phyloP scores from a whole-genome alignment of 2,113 vertebrate genomes.

The Cyanoderma ruficeps region DNA sequence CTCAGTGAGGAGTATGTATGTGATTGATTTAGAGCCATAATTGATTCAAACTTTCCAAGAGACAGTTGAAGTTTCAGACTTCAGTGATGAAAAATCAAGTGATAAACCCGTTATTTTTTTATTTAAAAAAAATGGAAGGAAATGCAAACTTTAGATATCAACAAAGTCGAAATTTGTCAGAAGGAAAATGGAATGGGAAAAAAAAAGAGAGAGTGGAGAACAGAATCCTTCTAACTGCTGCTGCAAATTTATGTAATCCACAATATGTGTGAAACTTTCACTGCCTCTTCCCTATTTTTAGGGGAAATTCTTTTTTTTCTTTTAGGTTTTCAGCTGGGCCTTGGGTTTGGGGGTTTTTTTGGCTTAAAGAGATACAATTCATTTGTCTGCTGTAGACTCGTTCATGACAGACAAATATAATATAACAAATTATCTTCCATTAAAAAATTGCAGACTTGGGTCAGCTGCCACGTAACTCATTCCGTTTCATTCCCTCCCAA shows the following conservation, averaged over 20 bases:
- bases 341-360: neutral
- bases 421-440: slow-evolving; percentile 47
- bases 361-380: neutral
- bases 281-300: neutral
- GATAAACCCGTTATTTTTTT: neutral
- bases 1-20: neutral
- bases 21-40: neutral
- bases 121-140: neutral
- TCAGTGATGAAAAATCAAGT: neutral
- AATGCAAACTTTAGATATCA: neutral
- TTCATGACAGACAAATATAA: slow-evolving; percentile 32
- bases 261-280: neutral
- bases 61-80: neutral
- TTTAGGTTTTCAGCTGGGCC: neutral
- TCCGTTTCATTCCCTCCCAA: slow-evolving; percentile 24
- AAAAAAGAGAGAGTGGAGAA: neutral
- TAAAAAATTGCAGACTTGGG: slow-evolving; percentile 23
- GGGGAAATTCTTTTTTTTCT: neutral
- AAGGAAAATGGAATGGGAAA: neutral
- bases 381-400: neutral
- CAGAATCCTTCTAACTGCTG: neutral
- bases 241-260: neutral
- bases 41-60: neutral
- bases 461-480: slow-evolving; percentile 32
- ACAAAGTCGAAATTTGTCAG: neutral